phyloP scores from a whole-genome alignment of 2,113 vertebrate genomes.

The Pluvianellus socialis region DNA sequence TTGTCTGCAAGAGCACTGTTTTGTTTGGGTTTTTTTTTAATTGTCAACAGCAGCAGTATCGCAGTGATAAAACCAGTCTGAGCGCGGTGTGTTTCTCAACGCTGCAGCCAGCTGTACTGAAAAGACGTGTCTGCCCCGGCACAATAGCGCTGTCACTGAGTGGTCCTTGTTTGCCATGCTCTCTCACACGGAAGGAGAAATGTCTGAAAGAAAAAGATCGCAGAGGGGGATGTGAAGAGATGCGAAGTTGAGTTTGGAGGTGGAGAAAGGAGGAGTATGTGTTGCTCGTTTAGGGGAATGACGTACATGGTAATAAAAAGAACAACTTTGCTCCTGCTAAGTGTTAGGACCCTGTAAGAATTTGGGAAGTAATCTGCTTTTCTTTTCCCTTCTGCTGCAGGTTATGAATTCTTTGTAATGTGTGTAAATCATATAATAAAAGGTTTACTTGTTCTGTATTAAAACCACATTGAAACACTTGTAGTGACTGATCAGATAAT shows the following conservation, averaged over 20 bases:
- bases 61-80: background rate
- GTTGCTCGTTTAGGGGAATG: background rate
- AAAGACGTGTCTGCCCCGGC: background rate
- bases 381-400: background rate
- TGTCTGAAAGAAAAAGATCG: background rate
- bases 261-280: background rate
- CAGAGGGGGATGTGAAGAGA: background rate
- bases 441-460: background rate
- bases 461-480: background rate
- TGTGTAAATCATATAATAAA: background rate
- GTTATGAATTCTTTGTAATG: background rate
- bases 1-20: background rate
- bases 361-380: background rate
- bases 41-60: background rate
- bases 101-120: background rate
- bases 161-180: background rate
- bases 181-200: background rate
- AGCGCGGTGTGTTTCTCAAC: background rate
- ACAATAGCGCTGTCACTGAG: background rate
- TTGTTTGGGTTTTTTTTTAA: too few relatives aligned
- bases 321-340: background rate
- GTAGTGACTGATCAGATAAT: background rate
- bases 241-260: background rate
- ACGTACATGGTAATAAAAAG: fast-evolving
- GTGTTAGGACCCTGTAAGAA: background rate